These are phyloP conservation scores for Steinernema feltiae DNA, from an alignment of 1,140 invertebrate genomes.

Conservation along the genomic window DNA sequence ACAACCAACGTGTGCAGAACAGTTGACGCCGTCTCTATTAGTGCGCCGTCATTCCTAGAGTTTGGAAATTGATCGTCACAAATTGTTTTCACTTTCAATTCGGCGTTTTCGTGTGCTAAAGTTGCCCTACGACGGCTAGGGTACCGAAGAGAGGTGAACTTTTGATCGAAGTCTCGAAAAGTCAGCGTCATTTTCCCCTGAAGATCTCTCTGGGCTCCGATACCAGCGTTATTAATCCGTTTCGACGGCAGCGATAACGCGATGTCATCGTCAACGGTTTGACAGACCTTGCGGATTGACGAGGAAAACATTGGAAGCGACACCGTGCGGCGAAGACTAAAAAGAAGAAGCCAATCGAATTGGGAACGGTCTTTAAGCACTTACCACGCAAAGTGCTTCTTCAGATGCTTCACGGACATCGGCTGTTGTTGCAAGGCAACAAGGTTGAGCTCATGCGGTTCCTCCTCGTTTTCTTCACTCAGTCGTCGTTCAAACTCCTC, in stretches of 20 bases:
- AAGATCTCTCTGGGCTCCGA: slow-evolving; percentile 33
- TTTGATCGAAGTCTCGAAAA: slow-evolving; percentile 19
- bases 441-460: too few relatives aligned
- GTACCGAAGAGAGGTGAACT: not conserved
- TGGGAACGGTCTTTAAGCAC: not conserved
- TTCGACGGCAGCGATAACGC: slow-evolving; percentile 19
- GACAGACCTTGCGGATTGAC: not conserved
- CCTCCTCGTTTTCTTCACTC: too few relatives aligned
- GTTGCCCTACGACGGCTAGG: not conserved
- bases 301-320: not conserved
- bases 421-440: too few relatives aligned
- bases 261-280: slow-evolving; percentile 14
- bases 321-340: slow-evolving; percentile 5
- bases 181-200: slow-evolving; percentile 30
- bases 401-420: slow-evolving; percentile 11
- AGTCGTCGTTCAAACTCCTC: not conserved
- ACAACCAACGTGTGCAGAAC: too few relatives aligned
- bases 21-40: too few relatives aligned
- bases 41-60: too few relatives aligned
- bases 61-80: too few relatives aligned
- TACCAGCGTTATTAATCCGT: slow-evolving; percentile 28
- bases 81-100: not conserved
- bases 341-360: slow-evolving; percentile 9
- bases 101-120: not conserved
- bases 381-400: slow-evolving; percentile 9